Percentiles rank a stretch among this genome's conserved stretches.
Evolutionary conservation across 2,113 vertebrate species (phyloP).

Genomic region (Phalacrocorax carbo): DNA sequence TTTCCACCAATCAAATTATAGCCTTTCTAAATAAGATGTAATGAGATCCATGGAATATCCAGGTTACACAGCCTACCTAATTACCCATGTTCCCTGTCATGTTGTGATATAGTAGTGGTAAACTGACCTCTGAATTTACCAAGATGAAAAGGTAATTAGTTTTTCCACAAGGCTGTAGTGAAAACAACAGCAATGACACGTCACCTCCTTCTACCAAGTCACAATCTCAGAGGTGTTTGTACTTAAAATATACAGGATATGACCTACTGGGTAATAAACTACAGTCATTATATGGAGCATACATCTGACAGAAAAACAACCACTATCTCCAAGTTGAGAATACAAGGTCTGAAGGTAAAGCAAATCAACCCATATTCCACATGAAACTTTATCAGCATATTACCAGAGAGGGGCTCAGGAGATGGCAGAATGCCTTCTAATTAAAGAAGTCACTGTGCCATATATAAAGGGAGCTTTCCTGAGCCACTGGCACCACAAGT

Average conservation of each 20-base stretch:
- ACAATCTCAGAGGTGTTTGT: slow-evolving; percentile 76
- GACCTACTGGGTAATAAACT: slow-evolving; percentile 79
- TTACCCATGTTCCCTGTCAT: slow-evolving; percentile 84
- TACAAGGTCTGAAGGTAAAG: slow-evolving; percentile 66
- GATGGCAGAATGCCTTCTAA: slow-evolving; percentile 40
- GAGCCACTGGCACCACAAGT: not conserved
- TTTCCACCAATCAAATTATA: slow-evolving; percentile 98
- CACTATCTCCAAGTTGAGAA: slow-evolving; percentile 62
- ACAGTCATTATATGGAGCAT: slow-evolving; percentile 72
- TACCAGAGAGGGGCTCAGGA: slow-evolving; percentile 23
- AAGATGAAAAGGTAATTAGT: slow-evolving; percentile 94
- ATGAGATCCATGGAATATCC: slow-evolving; percentile 88
- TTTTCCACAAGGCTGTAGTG: slow-evolving; percentile 82
- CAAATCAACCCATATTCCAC: slow-evolving; percentile 66
- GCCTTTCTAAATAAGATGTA: slow-evolving; percentile 90
- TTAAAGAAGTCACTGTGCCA: slow-evolving; percentile 15
- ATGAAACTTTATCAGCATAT: slow-evolving; percentile 50
- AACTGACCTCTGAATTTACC: slow-evolving; percentile 87
- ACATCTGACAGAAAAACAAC: slow-evolving; percentile 73
- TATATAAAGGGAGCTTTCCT: not conserved
- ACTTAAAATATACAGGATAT: slow-evolving; percentile 78
- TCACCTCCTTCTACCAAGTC: slow-evolving; percentile 79
- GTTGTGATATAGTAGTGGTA: slow-evolving; percentile 85
- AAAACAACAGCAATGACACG: slow-evolving; percentile 81
- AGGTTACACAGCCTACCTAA: slow-evolving; percentile 87